phyloP scores from a whole-genome alignment of 2,797 vertebrate genomes.

The Onychomys torridus region DNA sequence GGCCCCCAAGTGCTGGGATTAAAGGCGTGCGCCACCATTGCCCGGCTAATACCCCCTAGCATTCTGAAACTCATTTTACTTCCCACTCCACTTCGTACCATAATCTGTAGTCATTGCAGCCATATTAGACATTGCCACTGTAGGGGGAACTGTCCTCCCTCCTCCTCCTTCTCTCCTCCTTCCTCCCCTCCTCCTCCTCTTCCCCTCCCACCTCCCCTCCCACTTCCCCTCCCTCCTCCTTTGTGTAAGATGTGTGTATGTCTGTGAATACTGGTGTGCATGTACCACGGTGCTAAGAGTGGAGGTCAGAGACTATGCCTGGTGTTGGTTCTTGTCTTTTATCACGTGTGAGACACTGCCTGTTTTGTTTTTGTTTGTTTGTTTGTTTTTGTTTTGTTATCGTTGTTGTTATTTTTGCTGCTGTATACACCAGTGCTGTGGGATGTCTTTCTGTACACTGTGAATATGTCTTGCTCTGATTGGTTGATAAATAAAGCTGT shows the following conservation, averaged over 20 bases:
- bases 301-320: neutral
- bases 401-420: neutral
- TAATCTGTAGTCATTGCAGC: neutral
- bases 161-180: fast-evolving
- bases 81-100: neutral
- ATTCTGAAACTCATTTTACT: neutral
- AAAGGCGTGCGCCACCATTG: too few relatives aligned
- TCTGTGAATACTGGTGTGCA: neutral
- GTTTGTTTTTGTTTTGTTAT: neutral
- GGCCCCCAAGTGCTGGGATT: too few relatives aligned
- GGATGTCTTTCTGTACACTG: too few relatives aligned
- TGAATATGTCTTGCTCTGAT: too few relatives aligned
- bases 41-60: neutral
- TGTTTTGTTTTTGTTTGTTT: neutral
- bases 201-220: too few relatives aligned
- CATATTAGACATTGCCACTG: neutral
- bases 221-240: neutral
- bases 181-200: neutral
- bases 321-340: neutral
- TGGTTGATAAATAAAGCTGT: too few relatives aligned
- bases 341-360: neutral
- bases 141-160: neutral
- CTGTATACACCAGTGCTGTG: neutral
- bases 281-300: neutral
- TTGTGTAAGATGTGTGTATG: neutral